These are phyloP conservation scores for Drosophila novamexicana DNA, from an alignment of 1,140 invertebrate species.

Conservation along the genomic window DNA sequence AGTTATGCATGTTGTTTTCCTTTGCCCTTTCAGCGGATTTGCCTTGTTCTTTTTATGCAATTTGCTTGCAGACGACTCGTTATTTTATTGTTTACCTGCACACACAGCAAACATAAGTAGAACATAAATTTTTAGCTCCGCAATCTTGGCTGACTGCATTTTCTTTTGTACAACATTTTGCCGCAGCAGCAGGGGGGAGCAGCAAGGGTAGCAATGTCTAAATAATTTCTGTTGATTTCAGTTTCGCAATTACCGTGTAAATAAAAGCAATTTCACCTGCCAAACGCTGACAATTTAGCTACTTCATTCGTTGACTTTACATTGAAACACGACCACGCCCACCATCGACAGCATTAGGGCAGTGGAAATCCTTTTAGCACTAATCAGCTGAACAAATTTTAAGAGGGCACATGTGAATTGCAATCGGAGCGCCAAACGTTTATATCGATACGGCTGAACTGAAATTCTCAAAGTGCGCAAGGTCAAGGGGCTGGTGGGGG, in stretches of 20 bases:
- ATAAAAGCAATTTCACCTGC: constrained; percentile 31
- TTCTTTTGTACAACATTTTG: constrained; percentile 19
- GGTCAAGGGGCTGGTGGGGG: background rate
- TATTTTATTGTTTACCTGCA: constrained; percentile 79
- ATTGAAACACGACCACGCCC: constrained; percentile 37
- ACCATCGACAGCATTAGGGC: constrained; percentile 20
- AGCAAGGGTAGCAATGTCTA: background rate
- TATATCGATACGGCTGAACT: constrained; percentile 39
- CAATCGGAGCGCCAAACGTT: constrained; percentile 36
- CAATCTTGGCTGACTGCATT: constrained; percentile 32
- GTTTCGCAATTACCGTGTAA: constrained; percentile 34
- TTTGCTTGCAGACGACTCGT: constrained; percentile 77
- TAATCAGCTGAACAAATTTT: constrained; percentile 71
- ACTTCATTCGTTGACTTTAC: constrained; percentile 43
- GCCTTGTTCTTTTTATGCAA: constrained; percentile 59
- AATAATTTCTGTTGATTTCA: constrained; percentile 38
- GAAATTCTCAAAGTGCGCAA: constrained; percentile 7
- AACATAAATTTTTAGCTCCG: constrained; percentile 41
- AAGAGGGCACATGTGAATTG: constrained; percentile 37
- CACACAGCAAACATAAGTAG: constrained; percentile 43
- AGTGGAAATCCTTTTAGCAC: constrained; percentile 74
- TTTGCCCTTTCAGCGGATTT: constrained; percentile 30
- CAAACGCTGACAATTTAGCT: constrained; percentile 52
- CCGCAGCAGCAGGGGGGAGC: background rate
- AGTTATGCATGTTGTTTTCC: constrained; percentile 40